Evolutionary conservation across 1,140 invertebrate species (phyloP), one percentile per base, ranked within the genome.

Genomic region (Ditylenchus dipsaci): DNA sequence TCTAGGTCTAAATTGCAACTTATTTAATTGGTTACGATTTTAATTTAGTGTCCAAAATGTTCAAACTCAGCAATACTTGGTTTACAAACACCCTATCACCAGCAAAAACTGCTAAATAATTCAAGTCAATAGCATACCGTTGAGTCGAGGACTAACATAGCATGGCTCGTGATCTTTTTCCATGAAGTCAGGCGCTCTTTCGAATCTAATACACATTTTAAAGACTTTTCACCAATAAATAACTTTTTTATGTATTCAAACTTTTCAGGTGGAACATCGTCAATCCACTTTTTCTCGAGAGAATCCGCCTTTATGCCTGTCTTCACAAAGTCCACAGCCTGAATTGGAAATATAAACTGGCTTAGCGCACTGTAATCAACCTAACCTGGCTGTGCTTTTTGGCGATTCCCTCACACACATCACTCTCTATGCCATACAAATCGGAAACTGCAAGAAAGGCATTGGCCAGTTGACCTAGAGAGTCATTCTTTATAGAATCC

Each of bases 241-340:
- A n/a, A n/a, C n/a, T n/a, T n/a, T n/a, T n/a, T n/a, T n/a, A n/a
- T n/a, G n/a, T n/a, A n/a, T n/a, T n/a, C n/a, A n/a, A n/a, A n/a
- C n/a, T n/a, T 77, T 65, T 80, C 78, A 23, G 70, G 67, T 15
- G 73, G 65, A 3, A 38, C 15, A 30, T 77, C 74, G 23, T 38
- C 49, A 15, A 29, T 58, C 60, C 69, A 69, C 15, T 66, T 33
- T 0, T 30, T 77, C 23, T 21, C 59, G 21, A 63, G 45, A 42
- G 38, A 64, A 56, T n/a, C 45, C 1, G 74, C 59, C 13, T 27
- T 62, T 11, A 53, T 27, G 11, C 81, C 81, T n/a, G 73, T 78
- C 58, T 83, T 83, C 1, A 75, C 73, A 65, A 76, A 83, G 62
- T 83, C 81, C 0, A 83, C 69, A 13, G 76, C 76, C 43, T n/a